phyloP scores from a whole-genome alignment of 2,113 vertebrate genomes.

The Hypanus sabinus region DNA sequence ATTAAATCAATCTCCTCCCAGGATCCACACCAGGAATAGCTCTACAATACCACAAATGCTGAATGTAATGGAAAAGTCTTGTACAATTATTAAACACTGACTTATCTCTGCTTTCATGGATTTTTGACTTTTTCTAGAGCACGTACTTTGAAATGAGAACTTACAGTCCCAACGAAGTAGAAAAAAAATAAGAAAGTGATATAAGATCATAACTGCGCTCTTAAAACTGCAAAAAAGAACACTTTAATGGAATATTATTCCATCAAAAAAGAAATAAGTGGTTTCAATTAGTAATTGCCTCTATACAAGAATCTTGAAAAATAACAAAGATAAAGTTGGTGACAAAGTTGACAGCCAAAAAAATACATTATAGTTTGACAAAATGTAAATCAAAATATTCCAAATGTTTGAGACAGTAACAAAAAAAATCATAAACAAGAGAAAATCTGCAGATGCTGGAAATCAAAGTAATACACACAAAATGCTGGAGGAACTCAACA shows the following conservation, averaged over 20 bases:
- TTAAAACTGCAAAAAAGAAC: background rate
- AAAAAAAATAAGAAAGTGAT: background rate
- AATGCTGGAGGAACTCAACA: too few species aligned
- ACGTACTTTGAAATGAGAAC: background rate
- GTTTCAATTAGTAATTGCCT: background rate
- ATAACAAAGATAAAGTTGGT: background rate
- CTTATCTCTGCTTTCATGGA: background rate
- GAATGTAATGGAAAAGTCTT: background rate
- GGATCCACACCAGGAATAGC: background rate
- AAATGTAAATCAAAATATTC: background rate
- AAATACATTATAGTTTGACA: background rate
- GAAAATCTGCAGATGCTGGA: too few species aligned
- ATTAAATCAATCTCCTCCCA: background rate
- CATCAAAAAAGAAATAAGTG: background rate
- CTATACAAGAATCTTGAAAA: background rate
- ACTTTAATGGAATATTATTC: background rate
- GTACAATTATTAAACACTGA: background rate
- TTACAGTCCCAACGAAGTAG: background rate
- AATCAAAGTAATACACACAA: too few species aligned
- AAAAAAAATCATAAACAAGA: too few species aligned
- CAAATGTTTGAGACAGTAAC: background rate
- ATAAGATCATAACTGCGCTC: background rate
- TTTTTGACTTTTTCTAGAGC: background rate
- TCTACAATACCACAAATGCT: background rate
- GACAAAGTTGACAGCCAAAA: background rate